phyloP scores from a whole-genome alignment of 2,888 invertebrate genomes.

The Agrochola macilenta region DNA sequence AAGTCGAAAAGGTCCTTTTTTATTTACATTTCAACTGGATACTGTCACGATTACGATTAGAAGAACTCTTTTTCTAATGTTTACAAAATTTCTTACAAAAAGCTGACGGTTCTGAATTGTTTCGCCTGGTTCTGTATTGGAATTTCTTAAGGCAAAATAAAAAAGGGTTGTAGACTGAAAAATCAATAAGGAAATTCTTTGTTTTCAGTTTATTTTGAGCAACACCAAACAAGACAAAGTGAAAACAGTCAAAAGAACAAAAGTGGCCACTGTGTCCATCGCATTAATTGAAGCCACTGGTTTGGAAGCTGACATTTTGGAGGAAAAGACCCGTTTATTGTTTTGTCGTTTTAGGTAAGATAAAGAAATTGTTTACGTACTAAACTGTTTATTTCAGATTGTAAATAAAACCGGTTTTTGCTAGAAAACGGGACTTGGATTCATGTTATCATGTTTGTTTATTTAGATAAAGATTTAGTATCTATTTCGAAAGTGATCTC shows the following conservation, averaged over 20 bases:
- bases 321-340: constrained; percentile 95
- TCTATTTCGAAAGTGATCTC: constrained; percentile 12
- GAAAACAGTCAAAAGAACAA: constrained; percentile 75
- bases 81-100: constrained; percentile 55
- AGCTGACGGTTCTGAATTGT: constrained; percentile 46
- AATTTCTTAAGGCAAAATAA: constrained; percentile 44
- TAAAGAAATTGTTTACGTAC: constrained; percentile 18
- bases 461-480: neutral
- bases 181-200: constrained; percentile 36
- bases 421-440: neutral
- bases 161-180: constrained; percentile 17
- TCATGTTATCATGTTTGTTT: constrained; percentile 20
- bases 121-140: constrained; percentile 52
- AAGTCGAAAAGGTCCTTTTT: constrained; percentile 81
- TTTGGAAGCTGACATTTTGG: constrained; percentile 94
- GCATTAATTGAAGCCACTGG: constrained; percentile 97
- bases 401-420: constrained; percentile 9
- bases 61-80: constrained; percentile 65
- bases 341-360: constrained; percentile 96
- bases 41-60: constrained; percentile 51
- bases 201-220: constrained; percentile 81
- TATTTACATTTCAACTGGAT: constrained; percentile 68
- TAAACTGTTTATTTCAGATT: constrained; percentile 4
- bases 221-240: constrained; percentile 78
- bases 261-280: constrained; percentile 95